Evolutionary conservation across 2,888 invertebrate species (phyloP).

Genomic region (Hedychridium roseum): DNA sequence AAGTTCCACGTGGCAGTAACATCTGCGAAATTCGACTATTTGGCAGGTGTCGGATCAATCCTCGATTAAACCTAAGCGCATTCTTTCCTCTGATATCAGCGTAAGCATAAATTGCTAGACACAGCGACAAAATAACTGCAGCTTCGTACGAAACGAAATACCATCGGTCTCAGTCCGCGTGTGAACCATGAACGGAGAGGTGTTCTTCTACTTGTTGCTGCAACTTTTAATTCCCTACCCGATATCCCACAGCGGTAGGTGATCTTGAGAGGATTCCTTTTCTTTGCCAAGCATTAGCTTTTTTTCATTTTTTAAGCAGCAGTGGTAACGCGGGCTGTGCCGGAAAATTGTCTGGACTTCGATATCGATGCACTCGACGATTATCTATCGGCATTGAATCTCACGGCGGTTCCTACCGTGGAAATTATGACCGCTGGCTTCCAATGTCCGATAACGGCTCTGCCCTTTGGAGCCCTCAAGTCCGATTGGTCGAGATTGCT

Average conservation of each 20-base stretch:
- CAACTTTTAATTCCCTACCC: constrained; percentile 9
- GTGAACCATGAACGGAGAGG: constrained; percentile 32
- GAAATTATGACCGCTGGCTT: constrained; percentile 24
- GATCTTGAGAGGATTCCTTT: constrained; percentile 12
- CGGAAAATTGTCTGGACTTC: constrained; percentile 21
- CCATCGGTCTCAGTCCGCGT: constrained; percentile 21
- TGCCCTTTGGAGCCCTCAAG: constrained; percentile 41
- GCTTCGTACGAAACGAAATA: constrained; percentile 32
- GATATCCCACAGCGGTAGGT: constrained; percentile 27
- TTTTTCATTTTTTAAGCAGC: constrained; percentile 1
- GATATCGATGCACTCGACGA: constrained; percentile 24
- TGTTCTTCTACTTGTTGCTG: constrained; percentile 13
- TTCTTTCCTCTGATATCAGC: no score
- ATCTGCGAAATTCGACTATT: no score
- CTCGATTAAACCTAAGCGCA: no score
- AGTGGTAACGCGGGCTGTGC: not conserved
- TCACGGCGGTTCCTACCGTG: constrained; percentile 18
- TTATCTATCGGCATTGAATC: constrained; percentile 23
- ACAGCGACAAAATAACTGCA: constrained; percentile 24
- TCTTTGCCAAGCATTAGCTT: not conserved
- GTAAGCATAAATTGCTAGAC: no score
- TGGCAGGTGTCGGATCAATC: no score
- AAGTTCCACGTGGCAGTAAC: not conserved
- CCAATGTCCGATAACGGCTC: constrained; percentile 14
- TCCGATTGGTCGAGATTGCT: constrained; percentile 46